phyloP scores from a whole-genome alignment of 2,797 vertebrate species.

The Pseudochromis fuscus region DNA sequence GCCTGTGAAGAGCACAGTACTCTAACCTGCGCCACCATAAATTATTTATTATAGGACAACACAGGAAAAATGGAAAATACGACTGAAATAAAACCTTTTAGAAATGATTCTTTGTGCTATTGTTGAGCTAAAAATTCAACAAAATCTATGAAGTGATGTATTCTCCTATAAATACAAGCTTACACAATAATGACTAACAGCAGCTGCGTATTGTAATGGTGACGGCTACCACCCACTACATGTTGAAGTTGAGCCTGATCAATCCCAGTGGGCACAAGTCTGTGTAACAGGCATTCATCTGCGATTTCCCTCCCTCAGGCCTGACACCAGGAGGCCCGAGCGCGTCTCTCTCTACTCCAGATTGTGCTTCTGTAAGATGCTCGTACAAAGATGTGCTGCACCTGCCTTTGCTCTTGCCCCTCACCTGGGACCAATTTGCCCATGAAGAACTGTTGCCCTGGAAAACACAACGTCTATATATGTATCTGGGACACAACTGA shows the following conservation, averaged over 20 bases:
- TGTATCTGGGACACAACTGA: constrained; percentile 17
- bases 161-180: not conserved
- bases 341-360: not conserved
- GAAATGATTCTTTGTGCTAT: not conserved
- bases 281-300: not conserved
- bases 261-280: constrained; percentile 5
- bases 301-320: not conserved
- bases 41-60: constrained; percentile 16
- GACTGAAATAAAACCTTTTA: not conserved
- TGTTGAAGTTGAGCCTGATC: constrained; percentile 6
- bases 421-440: constrained; percentile 21
- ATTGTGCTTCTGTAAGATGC: not conserved
- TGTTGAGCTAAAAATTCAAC: not conserved
- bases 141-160: constrained; percentile 9
- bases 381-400: constrained; percentile 19
- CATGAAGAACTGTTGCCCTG: constrained; percentile 8
- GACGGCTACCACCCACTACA: constrained; percentile 3
- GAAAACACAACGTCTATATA: constrained; percentile 16
- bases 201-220: constrained; percentile 12
- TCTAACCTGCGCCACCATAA: not conserved
- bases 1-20: constrained; percentile 25
- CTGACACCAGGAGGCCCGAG: not conserved
- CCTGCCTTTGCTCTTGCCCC: not conserved
- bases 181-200: constrained; percentile 2
- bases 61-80: not conserved